Base-by-base conservation (phyloP, 2,797 vertebrate genomes). In the Prunella strophiata region DNA sequence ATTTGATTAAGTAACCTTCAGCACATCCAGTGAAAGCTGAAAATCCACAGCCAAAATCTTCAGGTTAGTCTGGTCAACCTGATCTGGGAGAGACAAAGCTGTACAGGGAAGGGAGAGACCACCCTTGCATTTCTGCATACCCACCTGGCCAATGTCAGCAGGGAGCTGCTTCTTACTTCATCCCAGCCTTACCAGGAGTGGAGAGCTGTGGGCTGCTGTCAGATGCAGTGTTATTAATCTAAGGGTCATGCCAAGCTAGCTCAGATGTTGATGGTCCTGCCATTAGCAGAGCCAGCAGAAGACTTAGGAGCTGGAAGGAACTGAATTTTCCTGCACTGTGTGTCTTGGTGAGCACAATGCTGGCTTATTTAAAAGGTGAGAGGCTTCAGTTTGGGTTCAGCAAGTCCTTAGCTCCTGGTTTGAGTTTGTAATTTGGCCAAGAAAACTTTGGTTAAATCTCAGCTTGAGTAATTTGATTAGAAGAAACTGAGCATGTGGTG, bases 91-190 rank as follows among this genome's bases (percentile, higher is more conserved):
- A 76, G 12, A 34, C 47, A 83, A 48, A 76, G 26, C 48, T 55
- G 21, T 32, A 34, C 19, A 59, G 21, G 19, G 45, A 48, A 52
- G 20, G 20, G 10, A 16, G 30, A 62, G 16, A 54, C 59, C 22
- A 70, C 36, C 16, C n/a, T 57, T 14, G 47, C 4, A 40, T 21
- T 1, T 0, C 40, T 48, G n/a, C 2, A 1, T 30, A 29, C 9
- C 22, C 29, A 55, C 50, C 40, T 80, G 59, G 32, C 38, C 82
- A 61, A 36, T 25, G 30, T 32, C 58, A 32, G 36, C 80, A 59
- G 27, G 29, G 43, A 77, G 34, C 45, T 52, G 42, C 25, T 54
- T 59, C 34, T 58, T n/a, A 4, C 25, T 59, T 75, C 54, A 40
- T 34, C 40, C 71, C 7, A 7, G 13, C 77, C 32, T 73, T 63